These are phyloP conservation scores for Ernsta delagoae DNA, from an alignment of 2,888 invertebrate species.

Conservation along the genomic window DNA sequence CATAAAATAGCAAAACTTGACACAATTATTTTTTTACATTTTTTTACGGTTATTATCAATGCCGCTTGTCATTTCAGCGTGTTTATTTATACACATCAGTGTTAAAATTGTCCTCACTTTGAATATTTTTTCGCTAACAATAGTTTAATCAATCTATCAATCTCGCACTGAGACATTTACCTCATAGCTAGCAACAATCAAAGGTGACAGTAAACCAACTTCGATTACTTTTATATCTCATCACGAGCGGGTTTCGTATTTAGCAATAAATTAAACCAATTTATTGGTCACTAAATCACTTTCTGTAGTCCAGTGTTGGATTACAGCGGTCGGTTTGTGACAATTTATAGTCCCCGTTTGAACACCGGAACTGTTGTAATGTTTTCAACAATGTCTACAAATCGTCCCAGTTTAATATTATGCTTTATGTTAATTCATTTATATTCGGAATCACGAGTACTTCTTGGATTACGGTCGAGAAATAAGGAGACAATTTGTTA, in stretches of 20 bases:
- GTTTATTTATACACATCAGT: no score
- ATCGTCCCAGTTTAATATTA: conserved; percentile 34
- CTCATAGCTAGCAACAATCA: conserved; percentile 33
- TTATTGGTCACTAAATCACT: conserved; percentile 61
- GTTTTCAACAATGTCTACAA: conserved; percentile 40
- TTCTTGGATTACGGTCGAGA: not conserved
- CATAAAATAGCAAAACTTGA: no score
- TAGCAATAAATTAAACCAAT: conserved; percentile 53
- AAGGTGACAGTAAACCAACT: conserved; percentile 43
- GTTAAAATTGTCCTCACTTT: no score
- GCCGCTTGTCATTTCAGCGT: no score
- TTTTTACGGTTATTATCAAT: no score
- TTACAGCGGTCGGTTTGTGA: conserved; percentile 55
- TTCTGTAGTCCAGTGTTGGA: conserved; percentile 52
- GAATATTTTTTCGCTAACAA: no score
- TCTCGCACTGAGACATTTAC: not conserved
- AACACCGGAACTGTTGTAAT: conserved; percentile 38
- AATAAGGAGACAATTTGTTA: not conserved
- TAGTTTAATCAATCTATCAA: no score
- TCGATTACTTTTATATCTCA: conserved; percentile 47
- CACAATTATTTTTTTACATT: no score
- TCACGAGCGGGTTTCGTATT: conserved; percentile 47
- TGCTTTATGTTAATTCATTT: conserved; percentile 34
- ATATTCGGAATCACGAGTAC: not conserved
- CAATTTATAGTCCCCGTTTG: conserved; percentile 45